phyloP scores from a whole-genome alignment of 2,797 vertebrate genomes.

The Coilia nasus region DNA sequence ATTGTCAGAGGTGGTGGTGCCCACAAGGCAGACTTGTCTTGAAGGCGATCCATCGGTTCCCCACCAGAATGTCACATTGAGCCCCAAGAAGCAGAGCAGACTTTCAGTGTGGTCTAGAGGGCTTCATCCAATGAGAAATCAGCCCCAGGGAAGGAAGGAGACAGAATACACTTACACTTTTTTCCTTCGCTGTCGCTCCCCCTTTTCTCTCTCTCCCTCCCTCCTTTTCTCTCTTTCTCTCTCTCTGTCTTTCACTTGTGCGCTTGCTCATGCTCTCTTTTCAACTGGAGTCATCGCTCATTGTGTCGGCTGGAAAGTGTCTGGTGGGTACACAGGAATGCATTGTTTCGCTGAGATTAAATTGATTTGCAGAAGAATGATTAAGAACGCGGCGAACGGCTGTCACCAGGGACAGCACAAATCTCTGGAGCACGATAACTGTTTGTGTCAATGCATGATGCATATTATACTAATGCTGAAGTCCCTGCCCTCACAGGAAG shows the following conservation, averaged over 20 bases:
- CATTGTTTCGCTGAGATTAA: conserved; percentile 49
- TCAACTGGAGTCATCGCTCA: conserved; percentile 39
- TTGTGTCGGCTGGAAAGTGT: conserved; percentile 31
- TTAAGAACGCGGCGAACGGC: conserved; percentile 41
- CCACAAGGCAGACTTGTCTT: conserved; percentile 34
- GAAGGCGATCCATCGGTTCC: conserved; percentile 27
- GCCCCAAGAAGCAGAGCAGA: conserved; percentile 15
- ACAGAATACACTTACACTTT: conserved; percentile 16
- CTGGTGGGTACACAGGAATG: conserved; percentile 33
- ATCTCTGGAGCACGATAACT: conserved; percentile 45
- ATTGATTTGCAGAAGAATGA: conserved; percentile 50
- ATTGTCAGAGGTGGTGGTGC: conserved; percentile 39
- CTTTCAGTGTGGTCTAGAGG: conserved; percentile 24
- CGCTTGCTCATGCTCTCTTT: conserved; percentile 5
- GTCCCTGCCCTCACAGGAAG: conserved; percentile 37
- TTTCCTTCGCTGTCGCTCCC: conserved; percentile 2
- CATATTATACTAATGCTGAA: conserved; percentile 43
- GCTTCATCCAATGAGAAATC: conserved; percentile 39
- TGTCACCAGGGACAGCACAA: conserved; percentile 35
- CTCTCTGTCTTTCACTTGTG: neutral
- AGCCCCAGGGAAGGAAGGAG: conserved; percentile 30
- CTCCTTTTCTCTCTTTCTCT: neutral
- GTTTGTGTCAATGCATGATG: conserved; percentile 45
- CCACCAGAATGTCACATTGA: neutral
- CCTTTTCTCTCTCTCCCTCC: neutral